Evolutionary conservation across 2,888 invertebrate species (phyloP), one percentile per base, ranked within the genome.

Genomic region (Epirrita christyi): DNA sequence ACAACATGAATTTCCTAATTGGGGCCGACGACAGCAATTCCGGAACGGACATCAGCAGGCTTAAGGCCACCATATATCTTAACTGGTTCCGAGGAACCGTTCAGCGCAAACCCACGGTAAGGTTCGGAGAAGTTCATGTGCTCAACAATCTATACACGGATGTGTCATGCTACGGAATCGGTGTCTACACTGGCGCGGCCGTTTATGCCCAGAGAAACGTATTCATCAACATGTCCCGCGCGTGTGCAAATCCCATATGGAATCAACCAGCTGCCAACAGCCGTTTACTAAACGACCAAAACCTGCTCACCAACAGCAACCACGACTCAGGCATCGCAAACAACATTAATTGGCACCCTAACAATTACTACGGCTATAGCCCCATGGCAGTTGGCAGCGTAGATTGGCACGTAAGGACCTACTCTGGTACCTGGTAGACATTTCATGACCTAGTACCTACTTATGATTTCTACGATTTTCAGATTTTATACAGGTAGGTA

Each of bases 171-270:
- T 50, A 50, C 50, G 43, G 50, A 43, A 36, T 50, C 11, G 50
- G 14, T 10, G 46, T 57, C 0, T 15, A 47, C 29, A 56, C 49
- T 8, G 56, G 50, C 2, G 57, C 47, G 3, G 34, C 32, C n/a
- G 37, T 61, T 8, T 47, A 41, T 13, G 50, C 14, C 21, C 57
- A 61, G 37, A 40, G 51, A 8, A 61, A 61, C 43, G 13, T 13
- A 0, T 61, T 61, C 29, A 32, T 47, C 6, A 55, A 61, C 40
- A 40, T 38, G 0, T n/a, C 1, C 0, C 57, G 57, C 2, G 50
- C 61, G 27, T 61, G 61, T 57, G 53, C 48, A 13, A 44, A 53
- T n/a, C 53, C 58, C 13, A n/a, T 58, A 9, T 32, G 7, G 11
- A 50, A 54, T 3, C 41, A 36, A 11, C 54, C 54, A 0, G 59